Percentiles rank a stretch among this genome's conserved stretches.
Evolutionary conservation across 2,113 vertebrate species (phyloP).

Genomic region (Corythornis madagascariensis): DNA sequence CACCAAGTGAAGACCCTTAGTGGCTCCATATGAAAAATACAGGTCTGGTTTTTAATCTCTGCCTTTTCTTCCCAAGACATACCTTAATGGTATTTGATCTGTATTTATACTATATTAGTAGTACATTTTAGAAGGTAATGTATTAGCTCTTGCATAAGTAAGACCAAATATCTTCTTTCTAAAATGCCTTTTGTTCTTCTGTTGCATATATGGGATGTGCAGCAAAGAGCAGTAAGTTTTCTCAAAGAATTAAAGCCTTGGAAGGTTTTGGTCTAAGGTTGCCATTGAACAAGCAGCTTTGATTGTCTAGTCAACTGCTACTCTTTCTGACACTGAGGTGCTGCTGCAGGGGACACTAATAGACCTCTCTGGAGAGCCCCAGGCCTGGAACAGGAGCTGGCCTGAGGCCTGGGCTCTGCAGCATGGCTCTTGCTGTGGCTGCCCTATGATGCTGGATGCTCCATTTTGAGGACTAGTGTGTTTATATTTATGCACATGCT

Average conservation of each 20-base stretch:
- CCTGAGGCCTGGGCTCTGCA: neutral
- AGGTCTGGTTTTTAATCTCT: conserved; percentile 59
- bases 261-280: neutral
- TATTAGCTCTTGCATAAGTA: conserved; percentile 49
- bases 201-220: neutral
- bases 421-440: neutral
- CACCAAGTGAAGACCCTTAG: neutral
- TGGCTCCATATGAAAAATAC: neutral
- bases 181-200: conserved; percentile 47
- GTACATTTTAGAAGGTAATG: conserved; percentile 39
- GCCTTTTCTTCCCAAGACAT: conserved; percentile 56
- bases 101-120: conserved; percentile 64
- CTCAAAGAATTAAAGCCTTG: neutral
- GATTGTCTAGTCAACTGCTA: neutral
- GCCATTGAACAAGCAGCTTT: neutral
- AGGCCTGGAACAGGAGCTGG: neutral
- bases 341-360: neutral
- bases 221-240: neutral
- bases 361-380: neutral
- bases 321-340: neutral
- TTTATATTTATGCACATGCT: rapidly evolving
- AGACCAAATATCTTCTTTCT: conserved; percentile 58
- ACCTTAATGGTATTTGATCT: neutral
- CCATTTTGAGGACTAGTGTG: neutral
- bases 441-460: neutral